These are phyloP conservation scores for Lycopodina hypogea DNA, from an alignment of 37 sponge, comb jelly and placozoan genomes.

Conservation along the genomic window DNA sequence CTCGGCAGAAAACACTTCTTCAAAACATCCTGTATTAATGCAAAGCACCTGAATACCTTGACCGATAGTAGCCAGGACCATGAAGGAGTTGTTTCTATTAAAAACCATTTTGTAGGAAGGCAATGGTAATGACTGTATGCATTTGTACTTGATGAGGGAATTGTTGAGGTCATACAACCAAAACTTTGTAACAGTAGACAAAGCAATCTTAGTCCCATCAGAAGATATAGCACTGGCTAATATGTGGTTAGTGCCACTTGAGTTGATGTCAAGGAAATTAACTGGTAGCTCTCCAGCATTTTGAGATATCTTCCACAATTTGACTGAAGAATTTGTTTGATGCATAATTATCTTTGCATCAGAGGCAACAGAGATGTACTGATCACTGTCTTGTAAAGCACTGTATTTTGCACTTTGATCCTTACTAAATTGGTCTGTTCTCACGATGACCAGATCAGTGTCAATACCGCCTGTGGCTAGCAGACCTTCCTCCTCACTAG, in stretches of 20 bases:
- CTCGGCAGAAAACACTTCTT: background rate
- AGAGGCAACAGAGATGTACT: constrained; percentile 24
- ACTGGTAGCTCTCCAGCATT: constrained; percentile 8
- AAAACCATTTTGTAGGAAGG: constrained; percentile 37
- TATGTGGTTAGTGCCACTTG: constrained; percentile 31
- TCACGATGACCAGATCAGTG: constrained; percentile 39
- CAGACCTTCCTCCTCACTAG: constrained; percentile 26
- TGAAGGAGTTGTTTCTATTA: background rate
- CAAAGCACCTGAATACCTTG: background rate
- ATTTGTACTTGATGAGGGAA: background rate
- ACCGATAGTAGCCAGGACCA: constrained; percentile 21
- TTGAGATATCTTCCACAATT: constrained; percentile 33
- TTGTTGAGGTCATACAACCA: constrained; percentile 54
- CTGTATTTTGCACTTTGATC: background rate
- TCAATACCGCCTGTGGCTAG: constrained; percentile 78
- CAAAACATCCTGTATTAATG: background rate
- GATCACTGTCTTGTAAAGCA: constrained; percentile 38
- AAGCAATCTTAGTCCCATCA: constrained; percentile 41
- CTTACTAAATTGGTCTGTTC: constrained; percentile 12
- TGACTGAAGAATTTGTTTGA: constrained; percentile 27
- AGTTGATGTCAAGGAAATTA: constrained; percentile 41
- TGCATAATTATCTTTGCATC: constrained; percentile 29
- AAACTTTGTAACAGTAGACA: constrained; percentile 33
- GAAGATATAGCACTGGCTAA: constrained; percentile 42
- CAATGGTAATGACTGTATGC: background rate